phyloP scores from a whole-genome alignment of 2,888 invertebrate species.

The Tinea semifulvella region DNA sequence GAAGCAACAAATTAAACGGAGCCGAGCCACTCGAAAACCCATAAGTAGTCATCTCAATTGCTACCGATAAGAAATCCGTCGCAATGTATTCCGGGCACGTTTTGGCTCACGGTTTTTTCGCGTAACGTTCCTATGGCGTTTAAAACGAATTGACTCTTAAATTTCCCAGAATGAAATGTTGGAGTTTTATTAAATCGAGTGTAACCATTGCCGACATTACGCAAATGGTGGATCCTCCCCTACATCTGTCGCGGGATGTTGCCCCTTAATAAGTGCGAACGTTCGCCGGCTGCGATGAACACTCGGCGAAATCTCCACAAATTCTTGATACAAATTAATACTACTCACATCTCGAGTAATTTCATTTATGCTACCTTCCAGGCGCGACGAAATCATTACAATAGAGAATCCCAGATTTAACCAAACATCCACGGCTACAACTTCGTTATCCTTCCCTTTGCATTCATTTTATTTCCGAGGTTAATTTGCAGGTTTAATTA shows the following conservation, averaged over 20 bases:
- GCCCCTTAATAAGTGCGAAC: constrained; percentile 67
- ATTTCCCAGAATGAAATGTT: constrained; percentile 64
- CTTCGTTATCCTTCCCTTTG: constrained; percentile 9
- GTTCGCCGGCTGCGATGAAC: constrained; percentile 62
- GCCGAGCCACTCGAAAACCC: constrained; percentile 66
- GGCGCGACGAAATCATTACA: constrained; percentile 30
- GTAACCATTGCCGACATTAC: constrained; percentile 66
- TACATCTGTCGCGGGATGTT: constrained; percentile 67
- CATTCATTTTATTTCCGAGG: constrained; percentile 9
- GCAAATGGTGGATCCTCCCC: constrained; percentile 64
- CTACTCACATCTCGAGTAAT: constrained; percentile 53
- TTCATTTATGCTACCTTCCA: constrained; percentile 47
- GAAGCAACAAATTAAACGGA: constrained; percentile 68
- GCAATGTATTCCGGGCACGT: constrained; percentile 64
- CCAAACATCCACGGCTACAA: constrained; percentile 6
- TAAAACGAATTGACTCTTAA: constrained; percentile 66
- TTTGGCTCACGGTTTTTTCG: constrained; percentile 63
- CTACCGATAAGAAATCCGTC: constrained; percentile 64
- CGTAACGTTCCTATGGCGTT: constrained; percentile 58
- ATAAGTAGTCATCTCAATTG: constrained; percentile 68
- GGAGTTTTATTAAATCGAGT: constrained; percentile 67
- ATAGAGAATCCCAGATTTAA: constrained; percentile 22
- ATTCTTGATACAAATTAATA: constrained; percentile 67
- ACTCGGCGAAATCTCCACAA: constrained; percentile 64
- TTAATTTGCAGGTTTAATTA: constrained; percentile 10